These are phyloP conservation scores for Phasia obesa DNA, from an alignment of 2,888 invertebrate genomes.

Conservation along the genomic window DNA sequence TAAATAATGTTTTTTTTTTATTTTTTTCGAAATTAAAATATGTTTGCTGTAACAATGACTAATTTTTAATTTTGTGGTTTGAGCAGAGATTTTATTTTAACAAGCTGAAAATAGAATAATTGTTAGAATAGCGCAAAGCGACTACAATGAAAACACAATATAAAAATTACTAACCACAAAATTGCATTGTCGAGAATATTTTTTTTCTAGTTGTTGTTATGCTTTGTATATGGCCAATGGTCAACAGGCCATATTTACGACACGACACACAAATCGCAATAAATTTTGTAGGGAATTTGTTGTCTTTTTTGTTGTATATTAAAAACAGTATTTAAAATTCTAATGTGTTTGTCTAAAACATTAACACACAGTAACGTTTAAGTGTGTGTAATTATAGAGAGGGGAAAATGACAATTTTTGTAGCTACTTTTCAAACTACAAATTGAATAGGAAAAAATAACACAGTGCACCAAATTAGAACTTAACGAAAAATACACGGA, in stretches of 20 bases:
- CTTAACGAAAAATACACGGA: no score
- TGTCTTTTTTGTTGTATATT: slow-evolving; percentile 17
- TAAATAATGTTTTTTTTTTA: neutral
- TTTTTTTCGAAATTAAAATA: slow-evolving; percentile 51
- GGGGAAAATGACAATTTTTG: slow-evolving; percentile 30
- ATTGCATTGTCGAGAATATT: slow-evolving; percentile 65
- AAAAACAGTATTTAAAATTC: slow-evolving; percentile 20
- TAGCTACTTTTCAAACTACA: slow-evolving; percentile 34
- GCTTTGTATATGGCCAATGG: slow-evolving; percentile 55
- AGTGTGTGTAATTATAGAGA: slow-evolving; percentile 1
- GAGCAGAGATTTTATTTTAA: slow-evolving; percentile 57
- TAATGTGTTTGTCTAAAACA: slow-evolving; percentile 16
- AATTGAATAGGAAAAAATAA: slow-evolving; percentile 1
- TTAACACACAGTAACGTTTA: neutral
- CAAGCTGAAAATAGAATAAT: slow-evolving; percentile 60
- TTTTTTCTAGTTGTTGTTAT: neutral
- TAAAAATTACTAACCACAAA: slow-evolving; percentile 64
- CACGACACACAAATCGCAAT: slow-evolving; percentile 35
- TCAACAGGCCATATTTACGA: slow-evolving; percentile 45
- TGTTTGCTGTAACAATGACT: slow-evolving; percentile 67
- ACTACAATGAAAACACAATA: slow-evolving; percentile 33
- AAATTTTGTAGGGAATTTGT: slow-evolving; percentile 47
- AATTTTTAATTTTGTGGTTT: slow-evolving; percentile 55
- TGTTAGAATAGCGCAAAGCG: slow-evolving; percentile 33
- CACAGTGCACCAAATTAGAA: no score